These are phyloP conservation scores for Merops nubicus DNA, from an alignment of 2,113 vertebrate genomes.

Conservation along the genomic window DNA sequence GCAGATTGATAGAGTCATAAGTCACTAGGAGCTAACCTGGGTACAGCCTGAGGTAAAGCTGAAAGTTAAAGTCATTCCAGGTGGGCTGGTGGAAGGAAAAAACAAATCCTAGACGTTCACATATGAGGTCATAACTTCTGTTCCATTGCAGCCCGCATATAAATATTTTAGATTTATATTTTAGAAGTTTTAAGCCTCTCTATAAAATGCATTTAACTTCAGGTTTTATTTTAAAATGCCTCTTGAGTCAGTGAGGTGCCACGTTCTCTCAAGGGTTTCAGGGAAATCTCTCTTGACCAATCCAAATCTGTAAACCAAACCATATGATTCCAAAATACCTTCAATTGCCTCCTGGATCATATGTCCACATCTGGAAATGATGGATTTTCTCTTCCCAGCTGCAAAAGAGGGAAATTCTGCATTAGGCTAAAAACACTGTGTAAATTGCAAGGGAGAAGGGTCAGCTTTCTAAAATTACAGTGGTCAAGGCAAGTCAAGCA, in stretches of 20 bases:
- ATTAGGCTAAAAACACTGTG: constrained; percentile 2
- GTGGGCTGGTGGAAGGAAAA: constrained; percentile 32
- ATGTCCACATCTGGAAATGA: constrained; percentile 56
- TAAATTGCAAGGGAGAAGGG: constrained; percentile 15
- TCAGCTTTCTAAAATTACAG: constrained; percentile 40
- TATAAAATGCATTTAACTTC: constrained; percentile 48
- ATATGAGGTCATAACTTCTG: constrained; percentile 46
- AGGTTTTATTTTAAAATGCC: constrained; percentile 57
- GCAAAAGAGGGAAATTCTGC: constrained; percentile 48
- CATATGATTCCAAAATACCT: constrained; percentile 34
- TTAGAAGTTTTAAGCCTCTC: constrained; percentile 30
- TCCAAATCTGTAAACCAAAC: constrained; percentile 43
- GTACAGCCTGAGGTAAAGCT: constrained; percentile 52
- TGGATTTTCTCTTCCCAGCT: constrained; percentile 10
- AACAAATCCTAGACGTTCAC: constrained; percentile 33
- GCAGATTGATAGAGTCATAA: constrained; percentile 57
- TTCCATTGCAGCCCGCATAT: constrained; percentile 9
- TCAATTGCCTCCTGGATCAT: constrained; percentile 43
- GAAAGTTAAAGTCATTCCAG: constrained; percentile 66
- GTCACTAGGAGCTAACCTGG: constrained; percentile 48
- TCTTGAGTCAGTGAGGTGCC: background rate
- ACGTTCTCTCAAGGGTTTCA: background rate
- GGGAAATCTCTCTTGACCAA: constrained; percentile 18
- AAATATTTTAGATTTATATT: constrained; percentile 69
- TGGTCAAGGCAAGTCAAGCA: constrained; percentile 18